phyloP scores from a whole-genome alignment of 2,888 invertebrate species.

The Leptarthrus brevirostris region DNA sequence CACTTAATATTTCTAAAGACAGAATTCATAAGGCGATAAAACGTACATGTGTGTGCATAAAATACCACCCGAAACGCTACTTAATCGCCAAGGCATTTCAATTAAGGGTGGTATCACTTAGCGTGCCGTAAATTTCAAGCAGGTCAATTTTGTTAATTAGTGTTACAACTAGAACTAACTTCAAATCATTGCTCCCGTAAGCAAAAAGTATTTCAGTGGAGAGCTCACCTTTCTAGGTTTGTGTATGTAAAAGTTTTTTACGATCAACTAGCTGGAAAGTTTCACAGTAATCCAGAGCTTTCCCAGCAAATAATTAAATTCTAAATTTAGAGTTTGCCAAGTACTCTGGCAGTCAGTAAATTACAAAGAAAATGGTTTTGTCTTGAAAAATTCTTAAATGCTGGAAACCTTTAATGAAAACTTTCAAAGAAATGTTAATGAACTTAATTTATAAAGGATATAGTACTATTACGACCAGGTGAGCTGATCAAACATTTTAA shows the following conservation, averaged over 20 bases:
- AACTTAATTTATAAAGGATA: not conserved
- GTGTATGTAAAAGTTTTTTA: conserved; percentile 12
- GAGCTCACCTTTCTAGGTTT: not conserved
- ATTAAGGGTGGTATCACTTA: not conserved
- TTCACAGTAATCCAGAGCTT: conserved; percentile 17
- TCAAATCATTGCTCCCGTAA: conserved; percentile 3
- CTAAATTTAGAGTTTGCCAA: conserved; percentile 11
- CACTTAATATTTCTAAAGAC: no score
- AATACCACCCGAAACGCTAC: no score
- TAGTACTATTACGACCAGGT: no score
- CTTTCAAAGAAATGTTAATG: conserved; percentile 23
- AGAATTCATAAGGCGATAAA: no score
- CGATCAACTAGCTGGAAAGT: conserved; percentile 14
- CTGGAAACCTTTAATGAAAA: conserved; percentile 13
- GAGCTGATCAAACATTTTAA: no score
- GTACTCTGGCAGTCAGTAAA: conserved; percentile 3
- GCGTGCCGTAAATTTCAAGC: conserved; percentile 1
- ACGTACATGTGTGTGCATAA: no score
- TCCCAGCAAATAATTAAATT: conserved; percentile 21
- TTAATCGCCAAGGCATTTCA: no score
- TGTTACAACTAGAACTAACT: not conserved
- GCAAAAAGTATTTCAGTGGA: not conserved
- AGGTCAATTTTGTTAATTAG: conserved; percentile 29
- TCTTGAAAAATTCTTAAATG: conserved; percentile 6
- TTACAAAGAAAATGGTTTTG: conserved; percentile 11